phyloP scores from a whole-genome alignment of 2,888 invertebrate genomes.

The Pyrrhosoma nymphula region DNA sequence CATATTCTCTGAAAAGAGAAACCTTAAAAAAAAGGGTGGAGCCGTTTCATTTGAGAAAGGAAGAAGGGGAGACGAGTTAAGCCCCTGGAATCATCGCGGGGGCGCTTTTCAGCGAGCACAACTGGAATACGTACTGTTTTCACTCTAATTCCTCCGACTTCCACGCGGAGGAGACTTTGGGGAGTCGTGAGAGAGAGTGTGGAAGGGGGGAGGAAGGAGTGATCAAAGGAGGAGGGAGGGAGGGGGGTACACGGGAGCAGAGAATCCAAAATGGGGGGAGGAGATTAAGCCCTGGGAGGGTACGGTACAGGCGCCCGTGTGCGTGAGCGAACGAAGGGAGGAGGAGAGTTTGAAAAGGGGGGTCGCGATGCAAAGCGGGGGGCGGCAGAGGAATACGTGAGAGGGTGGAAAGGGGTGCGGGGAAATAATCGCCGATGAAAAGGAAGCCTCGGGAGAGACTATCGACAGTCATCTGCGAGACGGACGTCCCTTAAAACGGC shows the following conservation, averaged over 20 bases:
- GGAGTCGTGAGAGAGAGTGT: neutral
- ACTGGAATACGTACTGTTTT: neutral
- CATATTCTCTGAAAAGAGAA: neutral
- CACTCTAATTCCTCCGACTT: constrained; percentile 2
- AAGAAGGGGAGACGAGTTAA: neutral
- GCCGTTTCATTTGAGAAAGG: neutral
- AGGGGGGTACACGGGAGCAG: neutral
- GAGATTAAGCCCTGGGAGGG: neutral
- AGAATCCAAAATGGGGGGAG: neutral
- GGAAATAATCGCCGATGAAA: constrained; percentile 5
- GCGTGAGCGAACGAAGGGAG: neutral
- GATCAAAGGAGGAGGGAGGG: neutral
- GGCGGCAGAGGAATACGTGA: neutral
- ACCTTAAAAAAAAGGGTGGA: neutral
- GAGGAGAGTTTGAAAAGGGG: too few relatives aligned
- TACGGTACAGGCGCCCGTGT: neutral
- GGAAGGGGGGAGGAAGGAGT: neutral
- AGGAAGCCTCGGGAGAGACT: neutral
- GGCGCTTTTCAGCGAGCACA: neutral
- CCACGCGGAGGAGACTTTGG: neutral
- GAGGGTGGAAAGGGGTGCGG: neutral
- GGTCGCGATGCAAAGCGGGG: neutral
- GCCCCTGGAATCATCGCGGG: neutral
- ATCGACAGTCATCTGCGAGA: neutral
- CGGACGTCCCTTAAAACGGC: neutral